phyloP scores from a whole-genome alignment of 2,113 vertebrate species.

The Rhynchopsitta pachyrhyncha region DNA sequence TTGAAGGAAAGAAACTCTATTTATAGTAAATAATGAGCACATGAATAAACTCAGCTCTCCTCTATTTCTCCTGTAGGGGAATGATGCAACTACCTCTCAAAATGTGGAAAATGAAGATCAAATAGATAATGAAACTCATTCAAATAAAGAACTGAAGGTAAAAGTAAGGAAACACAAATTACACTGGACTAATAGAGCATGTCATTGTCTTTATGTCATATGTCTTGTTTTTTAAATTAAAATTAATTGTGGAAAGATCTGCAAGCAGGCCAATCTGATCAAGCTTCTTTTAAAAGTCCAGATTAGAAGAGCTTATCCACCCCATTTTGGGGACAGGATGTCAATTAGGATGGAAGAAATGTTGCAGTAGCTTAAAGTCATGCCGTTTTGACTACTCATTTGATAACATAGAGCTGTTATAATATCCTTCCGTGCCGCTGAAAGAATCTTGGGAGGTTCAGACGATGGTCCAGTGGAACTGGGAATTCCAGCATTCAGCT shows the following conservation, averaged over 20 bases:
- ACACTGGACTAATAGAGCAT: background rate
- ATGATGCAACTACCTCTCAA: constrained; percentile 62
- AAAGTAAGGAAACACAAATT: constrained; percentile 40
- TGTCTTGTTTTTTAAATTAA: background rate
- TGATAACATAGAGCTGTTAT: background rate
- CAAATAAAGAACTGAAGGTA: constrained; percentile 42
- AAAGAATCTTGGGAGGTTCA: background rate
- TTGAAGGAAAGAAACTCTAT: background rate
- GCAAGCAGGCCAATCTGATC: background rate
- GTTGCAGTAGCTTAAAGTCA: background rate
- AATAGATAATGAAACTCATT: constrained; percentile 44
- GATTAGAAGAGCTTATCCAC: background rate
- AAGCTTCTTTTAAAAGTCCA: background rate
- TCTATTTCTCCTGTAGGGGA: constrained; percentile 37
- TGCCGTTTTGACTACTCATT: background rate
- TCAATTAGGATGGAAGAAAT: background rate
- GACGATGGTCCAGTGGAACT: background rate
- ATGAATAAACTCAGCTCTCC: background rate
- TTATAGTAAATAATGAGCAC: background rate
- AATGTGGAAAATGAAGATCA: constrained; percentile 56
- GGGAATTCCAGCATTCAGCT: background rate
- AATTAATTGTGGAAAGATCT: background rate
- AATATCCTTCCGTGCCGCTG: background rate
- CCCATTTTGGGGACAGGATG: background rate
- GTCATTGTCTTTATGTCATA: background rate